These are phyloP conservation scores for Amphipoea lucens DNA, from an alignment of 2,888 invertebrate species.

Conservation along the genomic window DNA sequence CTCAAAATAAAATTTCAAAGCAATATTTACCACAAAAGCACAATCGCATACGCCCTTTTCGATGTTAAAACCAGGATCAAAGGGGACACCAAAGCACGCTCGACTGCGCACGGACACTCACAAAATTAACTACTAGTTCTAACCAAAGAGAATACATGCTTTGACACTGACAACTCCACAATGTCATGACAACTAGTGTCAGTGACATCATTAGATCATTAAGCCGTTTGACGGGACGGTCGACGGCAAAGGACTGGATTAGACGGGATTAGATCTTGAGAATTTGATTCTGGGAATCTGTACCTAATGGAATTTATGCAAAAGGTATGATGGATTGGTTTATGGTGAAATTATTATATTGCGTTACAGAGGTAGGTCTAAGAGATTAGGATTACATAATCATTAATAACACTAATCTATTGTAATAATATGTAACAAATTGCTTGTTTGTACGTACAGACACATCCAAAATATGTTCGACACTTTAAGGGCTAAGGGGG, in stretches of 20 bases:
- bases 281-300: neutral
- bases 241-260: conserved; percentile 31
- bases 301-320: conserved; percentile 6
- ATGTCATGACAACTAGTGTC: conserved; percentile 18
- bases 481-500: neutral
- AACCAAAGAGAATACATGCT: conserved; percentile 49
- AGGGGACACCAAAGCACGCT: neutral
- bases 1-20: neutral
- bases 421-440: neutral
- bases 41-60: too few relatives aligned
- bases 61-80: conserved; percentile 15
- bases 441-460: neutral
- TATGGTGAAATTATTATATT: neutral
- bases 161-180: conserved; percentile 14
- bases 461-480: too few relatives aligned
- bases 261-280: conserved; percentile 3
- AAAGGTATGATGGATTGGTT: neutral
- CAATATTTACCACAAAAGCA: neutral
- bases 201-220: conserved; percentile 11
- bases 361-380: neutral
- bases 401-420: neutral
- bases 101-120: conserved; percentile 4
- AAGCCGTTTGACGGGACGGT: conserved; percentile 13
- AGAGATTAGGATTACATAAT: neutral
- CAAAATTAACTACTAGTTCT: conserved; percentile 30